Conservation (phyloP, 2,888 invertebrate genomes). For the Coelinius sp. region DNA sequence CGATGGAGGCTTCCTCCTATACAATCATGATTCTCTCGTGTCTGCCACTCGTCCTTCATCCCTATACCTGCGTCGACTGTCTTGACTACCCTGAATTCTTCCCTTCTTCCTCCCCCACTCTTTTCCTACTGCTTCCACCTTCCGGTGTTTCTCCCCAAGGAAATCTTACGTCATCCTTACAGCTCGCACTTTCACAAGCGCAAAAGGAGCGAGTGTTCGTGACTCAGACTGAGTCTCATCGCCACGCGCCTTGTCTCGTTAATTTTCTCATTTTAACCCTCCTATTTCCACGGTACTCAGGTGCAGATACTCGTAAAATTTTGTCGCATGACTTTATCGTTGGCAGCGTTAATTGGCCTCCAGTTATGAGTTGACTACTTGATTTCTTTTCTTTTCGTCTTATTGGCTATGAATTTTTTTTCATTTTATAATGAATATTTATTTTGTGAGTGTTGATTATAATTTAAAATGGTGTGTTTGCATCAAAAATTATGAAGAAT, state of each 20-base stretch:
- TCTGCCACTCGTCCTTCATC: slow-evolving; percentile 18
- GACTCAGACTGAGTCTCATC: slow-evolving; percentile 8
- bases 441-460: too few species aligned
- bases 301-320: slow-evolving; percentile 34
- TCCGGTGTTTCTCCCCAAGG: slow-evolving; percentile 14
- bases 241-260: slow-evolving; percentile 29
- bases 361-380: slow-evolving; percentile 2
- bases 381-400: neutral
- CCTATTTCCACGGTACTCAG: neutral
- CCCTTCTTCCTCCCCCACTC: neutral
- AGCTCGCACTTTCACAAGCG: slow-evolving; percentile 23
- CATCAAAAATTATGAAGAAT: too few species aligned
- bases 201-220: slow-evolving; percentile 12
- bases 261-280: slow-evolving; percentile 13
- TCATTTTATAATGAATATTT: too few species aligned
- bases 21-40: slow-evolving; percentile 14
- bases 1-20: neutral
- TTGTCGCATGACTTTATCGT: slow-evolving; percentile 34
- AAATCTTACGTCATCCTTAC: slow-evolving; percentile 21
- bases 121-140: slow-evolving; percentile 17
- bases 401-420: neutral
- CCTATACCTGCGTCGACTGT: neutral
- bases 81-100: neutral
- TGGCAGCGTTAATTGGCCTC: slow-evolving; percentile 30
- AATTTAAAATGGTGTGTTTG: too few species aligned